phyloP scores from a whole-genome alignment of 2,113 vertebrate genomes.

The Hassar affinis region DNA sequence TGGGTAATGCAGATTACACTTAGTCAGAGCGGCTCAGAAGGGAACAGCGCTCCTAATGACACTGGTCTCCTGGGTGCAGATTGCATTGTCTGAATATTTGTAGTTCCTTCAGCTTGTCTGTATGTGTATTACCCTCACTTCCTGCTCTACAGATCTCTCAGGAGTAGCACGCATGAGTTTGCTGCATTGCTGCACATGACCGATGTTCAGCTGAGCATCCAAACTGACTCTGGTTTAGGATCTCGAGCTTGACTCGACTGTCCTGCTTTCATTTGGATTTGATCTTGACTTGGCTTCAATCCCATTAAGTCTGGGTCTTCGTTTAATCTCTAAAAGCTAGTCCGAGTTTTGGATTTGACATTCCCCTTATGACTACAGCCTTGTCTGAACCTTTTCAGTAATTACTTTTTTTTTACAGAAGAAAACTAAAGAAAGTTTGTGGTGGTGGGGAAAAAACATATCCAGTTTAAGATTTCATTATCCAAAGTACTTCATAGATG shows the following conservation, averaged over 20 bases:
- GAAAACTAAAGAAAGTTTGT: background rate
- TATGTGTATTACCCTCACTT: slow-evolving; percentile 44
- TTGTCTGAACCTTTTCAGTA: background rate
- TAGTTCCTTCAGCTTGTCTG: slow-evolving; percentile 57
- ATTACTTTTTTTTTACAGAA: background rate
- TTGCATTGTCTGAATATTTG: slow-evolving; percentile 54
- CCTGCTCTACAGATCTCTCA: slow-evolving; percentile 47
- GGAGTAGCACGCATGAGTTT: slow-evolving; percentile 67
- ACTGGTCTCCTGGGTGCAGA: slow-evolving; percentile 53
- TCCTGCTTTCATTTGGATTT: background rate
- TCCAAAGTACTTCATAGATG: background rate
- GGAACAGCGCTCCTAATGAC: slow-evolving; percentile 52
- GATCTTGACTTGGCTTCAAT: background rate
- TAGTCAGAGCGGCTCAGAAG: slow-evolving; percentile 44
- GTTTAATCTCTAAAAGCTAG: background rate
- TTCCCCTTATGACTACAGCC: background rate
- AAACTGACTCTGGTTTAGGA: slow-evolving; percentile 59
- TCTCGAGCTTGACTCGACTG: background rate
- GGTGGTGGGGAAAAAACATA: background rate
- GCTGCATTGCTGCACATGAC: slow-evolving; percentile 69
- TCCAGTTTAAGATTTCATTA: background rate
- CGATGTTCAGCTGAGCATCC: slow-evolving; percentile 70
- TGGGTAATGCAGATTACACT: slow-evolving; percentile 49
- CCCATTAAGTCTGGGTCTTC: background rate
- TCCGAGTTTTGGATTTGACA: background rate